A percentile compares a stretch with the other conserved stretches of the same genome.
These are phyloP conservation scores for Tenthredo notha DNA, from an alignment of 2,888 invertebrate species.

Conservation along the genomic window DNA sequence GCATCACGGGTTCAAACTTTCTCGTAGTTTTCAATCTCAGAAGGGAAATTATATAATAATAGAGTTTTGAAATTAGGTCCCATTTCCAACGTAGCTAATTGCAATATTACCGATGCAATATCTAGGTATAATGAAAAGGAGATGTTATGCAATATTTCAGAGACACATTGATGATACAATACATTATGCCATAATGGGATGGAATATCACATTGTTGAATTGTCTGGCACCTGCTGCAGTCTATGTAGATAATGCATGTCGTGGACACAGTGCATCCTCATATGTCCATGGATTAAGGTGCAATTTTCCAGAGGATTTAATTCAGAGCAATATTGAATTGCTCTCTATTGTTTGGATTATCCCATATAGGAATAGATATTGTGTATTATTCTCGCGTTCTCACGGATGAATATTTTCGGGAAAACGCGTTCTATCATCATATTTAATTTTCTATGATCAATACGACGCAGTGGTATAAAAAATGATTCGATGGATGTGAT, in stretches of 20 bases:
- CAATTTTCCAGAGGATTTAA: not conserved
- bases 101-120: not conserved
- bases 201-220: conserved; percentile 1
- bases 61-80: too few species aligned
- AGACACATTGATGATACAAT: not conserved
- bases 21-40: too few species aligned
- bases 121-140: not conserved
- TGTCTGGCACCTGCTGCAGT: conserved; percentile 6
- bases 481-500: conserved; percentile 20
- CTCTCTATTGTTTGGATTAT: not conserved
- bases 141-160: not conserved
- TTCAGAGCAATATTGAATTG: not conserved
- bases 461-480: not conserved
- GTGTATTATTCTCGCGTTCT: not conserved
- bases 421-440: not conserved
- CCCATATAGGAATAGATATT: not conserved
- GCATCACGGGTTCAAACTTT: too few species aligned
- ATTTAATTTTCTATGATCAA: not conserved
- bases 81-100: not conserved
- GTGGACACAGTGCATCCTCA: not conserved
- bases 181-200: not conserved
- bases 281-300: not conserved
- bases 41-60: too few species aligned
- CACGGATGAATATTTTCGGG: not conserved
- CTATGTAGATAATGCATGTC: not conserved